These are phyloP conservation scores for Plutella xylostella DNA, from an alignment of 2,888 invertebrate genomes.

Conservation along the genomic window DNA sequence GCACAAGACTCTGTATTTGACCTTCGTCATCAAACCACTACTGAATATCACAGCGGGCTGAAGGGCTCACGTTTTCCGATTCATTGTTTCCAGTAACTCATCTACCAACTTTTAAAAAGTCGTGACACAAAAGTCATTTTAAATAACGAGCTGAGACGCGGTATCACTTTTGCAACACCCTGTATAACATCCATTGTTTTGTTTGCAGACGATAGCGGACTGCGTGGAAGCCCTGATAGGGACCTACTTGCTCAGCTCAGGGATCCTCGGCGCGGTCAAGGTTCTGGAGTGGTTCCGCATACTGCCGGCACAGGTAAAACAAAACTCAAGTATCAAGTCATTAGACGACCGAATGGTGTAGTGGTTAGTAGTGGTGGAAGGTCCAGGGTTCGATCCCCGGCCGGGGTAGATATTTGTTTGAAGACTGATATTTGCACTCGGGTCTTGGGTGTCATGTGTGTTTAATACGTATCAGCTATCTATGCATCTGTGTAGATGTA, in stretches of 20 bases:
- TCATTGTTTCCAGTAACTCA: no score
- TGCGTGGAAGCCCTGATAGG: conserved; percentile 89
- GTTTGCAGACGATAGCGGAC: conserved; percentile 74
- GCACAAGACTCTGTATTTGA: not conserved
- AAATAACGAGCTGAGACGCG: not conserved
- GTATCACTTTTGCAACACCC: no score
- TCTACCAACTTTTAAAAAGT: not conserved
- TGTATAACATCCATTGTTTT: no score
- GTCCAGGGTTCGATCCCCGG: no score
- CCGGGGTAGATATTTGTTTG: not conserved
- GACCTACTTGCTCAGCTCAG: conserved; percentile 48
- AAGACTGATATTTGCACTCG: not conserved
- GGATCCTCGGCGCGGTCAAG: conserved; percentile 49
- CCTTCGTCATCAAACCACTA: not conserved
- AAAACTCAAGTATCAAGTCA: no score
- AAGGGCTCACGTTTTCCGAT: no score
- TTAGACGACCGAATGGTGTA: not conserved
- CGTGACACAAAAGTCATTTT: not conserved
- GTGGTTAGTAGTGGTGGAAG: no score
- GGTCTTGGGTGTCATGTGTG: not conserved
- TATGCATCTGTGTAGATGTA: no score
- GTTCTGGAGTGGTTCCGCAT: conserved; percentile 76
- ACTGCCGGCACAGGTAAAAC: conserved; percentile 51
- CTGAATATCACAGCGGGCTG: not conserved
- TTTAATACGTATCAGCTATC: no score